These are phyloP conservation scores for Scolanthus callimorphus DNA, from an alignment of 92 coral and sea anemone species.

Conservation along the genomic window DNA sequence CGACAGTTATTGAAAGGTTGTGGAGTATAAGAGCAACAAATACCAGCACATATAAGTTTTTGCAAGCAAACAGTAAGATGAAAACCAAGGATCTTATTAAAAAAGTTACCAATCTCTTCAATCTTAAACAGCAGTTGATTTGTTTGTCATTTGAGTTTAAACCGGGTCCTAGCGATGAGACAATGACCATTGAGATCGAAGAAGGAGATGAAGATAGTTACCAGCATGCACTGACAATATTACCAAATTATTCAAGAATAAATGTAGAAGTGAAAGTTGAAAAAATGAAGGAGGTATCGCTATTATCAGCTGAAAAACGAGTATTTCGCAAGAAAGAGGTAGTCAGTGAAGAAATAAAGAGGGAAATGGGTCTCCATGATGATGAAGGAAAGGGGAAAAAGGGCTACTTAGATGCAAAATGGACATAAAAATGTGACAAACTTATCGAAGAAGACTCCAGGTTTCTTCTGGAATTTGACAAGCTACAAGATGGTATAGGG, in stretches of 20 bases:
- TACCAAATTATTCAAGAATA: slow-evolving; percentile 17
- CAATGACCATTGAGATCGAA: slow-evolving; percentile 8
- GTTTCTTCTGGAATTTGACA: slow-evolving; percentile 48
- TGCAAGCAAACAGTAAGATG: slow-evolving; percentile 23
- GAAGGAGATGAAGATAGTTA: slow-evolving; percentile 10
- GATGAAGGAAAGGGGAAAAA: slow-evolving; percentile 27
- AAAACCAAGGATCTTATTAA: slow-evolving; percentile 30
- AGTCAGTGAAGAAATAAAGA: slow-evolving; percentile 21
- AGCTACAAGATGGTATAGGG: slow-evolving; percentile 29
- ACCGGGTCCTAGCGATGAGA: slow-evolving; percentile 13
- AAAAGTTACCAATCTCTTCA: slow-evolving; percentile 32
- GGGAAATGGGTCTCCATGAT: slow-evolving; percentile 58
- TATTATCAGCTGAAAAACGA: not conserved
- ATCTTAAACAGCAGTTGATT: slow-evolving; percentile 17
- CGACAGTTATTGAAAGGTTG: slow-evolving; percentile 18
- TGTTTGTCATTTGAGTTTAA: slow-evolving; percentile 27
- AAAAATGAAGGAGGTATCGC: not conserved
- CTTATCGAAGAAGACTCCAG: slow-evolving; percentile 40
- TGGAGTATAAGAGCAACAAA: slow-evolving; percentile 38
- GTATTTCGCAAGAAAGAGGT: slow-evolving; percentile 5
- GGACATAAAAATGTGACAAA: slow-evolving; percentile 32
- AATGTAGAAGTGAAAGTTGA: slow-evolving; percentile 14
- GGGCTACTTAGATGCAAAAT: slow-evolving; percentile 40
- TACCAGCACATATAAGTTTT: slow-evolving; percentile 26
- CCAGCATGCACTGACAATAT: slow-evolving; percentile 10